A percentile compares a stretch with the other conserved stretches of the same genome.
Conservation (phyloP, 2,113 vertebrate genomes). For the Neogobius melanostomus region DNA sequence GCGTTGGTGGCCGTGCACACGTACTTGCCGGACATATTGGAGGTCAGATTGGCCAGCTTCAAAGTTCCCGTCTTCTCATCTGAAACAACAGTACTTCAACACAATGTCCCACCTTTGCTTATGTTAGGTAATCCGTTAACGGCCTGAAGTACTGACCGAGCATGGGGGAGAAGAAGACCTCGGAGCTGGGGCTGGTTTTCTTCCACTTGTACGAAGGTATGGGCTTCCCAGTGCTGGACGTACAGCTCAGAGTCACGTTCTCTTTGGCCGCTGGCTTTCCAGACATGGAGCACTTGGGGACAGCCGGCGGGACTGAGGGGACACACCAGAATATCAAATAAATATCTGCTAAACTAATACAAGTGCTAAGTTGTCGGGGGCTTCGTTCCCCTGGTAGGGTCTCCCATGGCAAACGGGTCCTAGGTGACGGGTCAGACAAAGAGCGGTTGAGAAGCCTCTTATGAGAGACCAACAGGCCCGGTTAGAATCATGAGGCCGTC, state of each 20-base stretch:
- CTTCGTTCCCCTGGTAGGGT: too few relatives aligned
- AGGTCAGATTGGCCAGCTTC: constrained; percentile 82
- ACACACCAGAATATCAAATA: background rate
- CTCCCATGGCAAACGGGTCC: too few relatives aligned
- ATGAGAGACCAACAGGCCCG: too few relatives aligned
- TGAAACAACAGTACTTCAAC: constrained; percentile 37
- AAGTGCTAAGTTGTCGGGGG: too few relatives aligned
- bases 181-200: constrained; percentile 64
- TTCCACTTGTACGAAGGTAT: constrained; percentile 82
- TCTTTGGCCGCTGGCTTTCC: constrained; percentile 77
- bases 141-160: constrained; percentile 63
- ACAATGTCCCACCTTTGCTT: background rate
- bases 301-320: constrained; percentile 82
- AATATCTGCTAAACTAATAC: background rate
- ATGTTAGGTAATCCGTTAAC: too few relatives aligned
- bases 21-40: constrained; percentile 84
- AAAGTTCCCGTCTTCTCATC: constrained; percentile 77
- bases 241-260: constrained; percentile 86
- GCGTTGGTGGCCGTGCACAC: constrained; percentile 80
- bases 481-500: too few relatives aligned
- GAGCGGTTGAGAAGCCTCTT: too few relatives aligned
- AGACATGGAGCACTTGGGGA: constrained; percentile 77
- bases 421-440: too few relatives aligned
- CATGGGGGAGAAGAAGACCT: constrained; percentile 82
- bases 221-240: constrained; percentile 82